These are phyloP conservation scores for Idaea biselata DNA, from an alignment of 2,888 invertebrate species.

Conservation along the genomic window DNA sequence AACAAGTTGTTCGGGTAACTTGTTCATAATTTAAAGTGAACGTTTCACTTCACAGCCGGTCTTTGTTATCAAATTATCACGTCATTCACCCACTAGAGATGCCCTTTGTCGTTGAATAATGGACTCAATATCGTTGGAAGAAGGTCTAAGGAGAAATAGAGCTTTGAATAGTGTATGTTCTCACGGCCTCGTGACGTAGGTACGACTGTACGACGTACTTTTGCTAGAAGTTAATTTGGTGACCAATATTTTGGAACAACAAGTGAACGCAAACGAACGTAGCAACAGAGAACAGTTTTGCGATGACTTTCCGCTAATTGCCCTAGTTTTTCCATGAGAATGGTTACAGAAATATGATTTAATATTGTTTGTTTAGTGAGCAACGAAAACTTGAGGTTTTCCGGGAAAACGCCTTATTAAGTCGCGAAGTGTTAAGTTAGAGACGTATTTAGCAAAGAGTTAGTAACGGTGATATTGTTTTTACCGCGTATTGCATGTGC, in stretches of 20 bases:
- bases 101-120: conserved; percentile 14
- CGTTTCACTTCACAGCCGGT: conserved; percentile 39
- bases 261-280: conserved; percentile 13
- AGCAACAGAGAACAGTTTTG: neutral
- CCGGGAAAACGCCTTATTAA: neutral
- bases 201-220: conserved; percentile 17
- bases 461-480: neutral
- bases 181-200: conserved; percentile 34
- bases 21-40: conserved; percentile 50
- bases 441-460: neutral
- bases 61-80: conserved; percentile 68
- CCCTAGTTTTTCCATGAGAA: conserved; percentile 2
- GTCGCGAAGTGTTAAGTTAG: neutral
- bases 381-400: neutral
- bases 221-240: conserved; percentile 13
- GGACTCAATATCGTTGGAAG: conserved; percentile 1
- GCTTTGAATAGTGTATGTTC: conserved; percentile 28
- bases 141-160: conserved; percentile 12
- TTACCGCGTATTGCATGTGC: neutral
- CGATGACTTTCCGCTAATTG: conserved; percentile 1
- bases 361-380: neutral
- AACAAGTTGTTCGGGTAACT: conserved; percentile 61
- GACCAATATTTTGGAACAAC: conserved; percentile 28
- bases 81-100: conserved; percentile 26
- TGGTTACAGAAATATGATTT: neutral